phyloP scores from a whole-genome alignment of 23 tunicate genomes.

The Botrylloides violaceus region DNA sequence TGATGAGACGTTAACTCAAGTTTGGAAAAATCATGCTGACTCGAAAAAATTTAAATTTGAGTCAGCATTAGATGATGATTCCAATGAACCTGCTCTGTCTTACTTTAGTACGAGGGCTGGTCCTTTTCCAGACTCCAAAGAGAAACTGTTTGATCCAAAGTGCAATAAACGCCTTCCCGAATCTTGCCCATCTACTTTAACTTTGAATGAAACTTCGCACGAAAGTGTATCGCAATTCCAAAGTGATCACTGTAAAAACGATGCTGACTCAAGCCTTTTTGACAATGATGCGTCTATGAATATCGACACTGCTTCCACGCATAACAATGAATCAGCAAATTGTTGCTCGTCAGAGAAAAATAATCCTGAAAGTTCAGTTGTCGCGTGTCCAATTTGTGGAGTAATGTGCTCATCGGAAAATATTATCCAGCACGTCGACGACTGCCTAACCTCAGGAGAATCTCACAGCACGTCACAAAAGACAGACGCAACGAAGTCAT shows the following conservation, averaged over 20 bases:
- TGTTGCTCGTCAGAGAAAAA: not conserved
- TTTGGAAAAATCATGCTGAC: not conserved
- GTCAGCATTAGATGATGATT: not conserved
- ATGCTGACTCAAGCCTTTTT: too few relatives aligned
- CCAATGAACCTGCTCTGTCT: not conserved
- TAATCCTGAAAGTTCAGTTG: not conserved
- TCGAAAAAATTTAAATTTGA: not conserved
- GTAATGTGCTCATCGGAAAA: not conserved
- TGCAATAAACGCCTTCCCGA: too few relatives aligned
- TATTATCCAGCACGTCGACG: not conserved
- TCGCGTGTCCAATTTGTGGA: not conserved
- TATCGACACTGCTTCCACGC: too few relatives aligned
- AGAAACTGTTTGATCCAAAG: too few relatives aligned
- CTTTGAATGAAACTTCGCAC: not conserved
- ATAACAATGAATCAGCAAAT: not conserved
- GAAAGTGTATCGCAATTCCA: too few relatives aligned
- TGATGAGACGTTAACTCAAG: slow-evolving; percentile 1
- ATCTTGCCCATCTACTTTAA: not conserved
- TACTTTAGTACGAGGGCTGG: not conserved
- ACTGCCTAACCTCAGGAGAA: not conserved
- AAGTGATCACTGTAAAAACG: too few relatives aligned
- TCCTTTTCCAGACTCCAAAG: not conserved
- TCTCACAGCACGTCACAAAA: not conserved
- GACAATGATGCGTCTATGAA: too few relatives aligned
- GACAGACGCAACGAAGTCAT: not conserved